These are phyloP conservation scores for Mycalesis mineus DNA, from an alignment of 2,888 invertebrate genomes.

Conservation along the genomic window DNA sequence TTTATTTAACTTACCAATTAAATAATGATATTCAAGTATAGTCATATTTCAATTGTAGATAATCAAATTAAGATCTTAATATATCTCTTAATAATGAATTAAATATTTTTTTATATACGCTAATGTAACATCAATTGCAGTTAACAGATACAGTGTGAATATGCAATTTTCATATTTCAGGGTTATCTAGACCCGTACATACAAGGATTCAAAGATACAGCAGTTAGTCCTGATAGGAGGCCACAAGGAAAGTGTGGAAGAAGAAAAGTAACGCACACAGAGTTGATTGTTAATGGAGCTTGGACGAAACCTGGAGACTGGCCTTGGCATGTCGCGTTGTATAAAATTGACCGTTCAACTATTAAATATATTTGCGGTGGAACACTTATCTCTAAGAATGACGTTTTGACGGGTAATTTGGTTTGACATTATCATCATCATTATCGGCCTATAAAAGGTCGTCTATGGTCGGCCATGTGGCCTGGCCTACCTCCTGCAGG, in stretches of 20 bases:
- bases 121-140: no score
- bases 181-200: constrained; percentile 5
- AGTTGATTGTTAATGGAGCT: constrained; percentile 48
- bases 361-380: constrained; percentile 56
- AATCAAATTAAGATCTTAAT: no score
- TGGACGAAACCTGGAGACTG: constrained; percentile 53
- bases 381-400: constrained; percentile 44
- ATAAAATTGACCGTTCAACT: constrained; percentile 35
- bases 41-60: no score
- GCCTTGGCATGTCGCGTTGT: constrained; percentile 61
- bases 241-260: constrained; percentile 43
- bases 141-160: no score
- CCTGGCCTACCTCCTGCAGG: no score
- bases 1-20: no score
- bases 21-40: no score
- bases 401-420: constrained; percentile 52
- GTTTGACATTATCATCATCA: no score
- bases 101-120: no score
- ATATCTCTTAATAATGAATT: no score
- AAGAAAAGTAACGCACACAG: constrained; percentile 42
- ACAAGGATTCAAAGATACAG: constrained; percentile 29
- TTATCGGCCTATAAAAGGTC: no score
- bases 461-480: no score
- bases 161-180: background rate
- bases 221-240: constrained; percentile 27